Evolutionary conservation across 64 coral and sea anemone species (phyloP).

Genomic region (Acropora tenuis): DNA sequence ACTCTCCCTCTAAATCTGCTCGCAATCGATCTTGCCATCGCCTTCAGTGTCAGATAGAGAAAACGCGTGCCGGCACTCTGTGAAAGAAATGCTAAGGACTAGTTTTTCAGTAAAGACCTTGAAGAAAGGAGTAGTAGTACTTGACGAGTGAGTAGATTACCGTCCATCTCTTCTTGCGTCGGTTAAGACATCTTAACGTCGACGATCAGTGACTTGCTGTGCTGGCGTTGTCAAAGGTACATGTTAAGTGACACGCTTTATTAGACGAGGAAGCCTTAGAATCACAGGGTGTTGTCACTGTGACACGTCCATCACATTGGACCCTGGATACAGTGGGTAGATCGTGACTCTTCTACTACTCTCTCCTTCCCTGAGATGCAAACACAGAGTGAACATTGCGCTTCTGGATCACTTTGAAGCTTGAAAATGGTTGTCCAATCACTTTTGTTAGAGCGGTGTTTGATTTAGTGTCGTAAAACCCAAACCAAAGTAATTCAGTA

Average conservation of each 20-base stretch:
- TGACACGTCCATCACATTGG: too few species aligned
- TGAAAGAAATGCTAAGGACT: not conserved
- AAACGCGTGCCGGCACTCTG: conserved; percentile 90
- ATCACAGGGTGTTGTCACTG: too few species aligned
- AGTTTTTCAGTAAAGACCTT: not conserved
- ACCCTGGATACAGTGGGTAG: too few species aligned
- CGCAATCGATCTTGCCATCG: conserved; percentile 85
- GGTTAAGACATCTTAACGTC: conserved; percentile 17
- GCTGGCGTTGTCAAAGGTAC: not conserved
- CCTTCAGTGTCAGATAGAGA: conserved; percentile 76
- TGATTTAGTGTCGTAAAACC: too few species aligned
- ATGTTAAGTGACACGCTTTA: not conserved
- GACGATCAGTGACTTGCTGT: not conserved
- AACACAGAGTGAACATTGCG: too few species aligned
- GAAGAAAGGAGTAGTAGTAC: not conserved
- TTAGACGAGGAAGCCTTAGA: too few species aligned
- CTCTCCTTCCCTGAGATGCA: too few species aligned
- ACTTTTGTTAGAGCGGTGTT: too few species aligned
- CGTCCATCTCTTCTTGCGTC: conserved; percentile 34
- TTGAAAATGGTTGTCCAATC: too few species aligned
- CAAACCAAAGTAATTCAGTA: too few species aligned
- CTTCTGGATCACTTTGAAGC: too few species aligned
- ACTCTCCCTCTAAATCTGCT: conserved; percentile 73
- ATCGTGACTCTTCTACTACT: too few species aligned
- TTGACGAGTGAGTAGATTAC: not conserved